A percentile compares a stretch with the other conserved stretches of the same genome.
Conservation (phyloP, 2,888 invertebrate genomes). For the Thecocarcelia acutangulata region DNA sequence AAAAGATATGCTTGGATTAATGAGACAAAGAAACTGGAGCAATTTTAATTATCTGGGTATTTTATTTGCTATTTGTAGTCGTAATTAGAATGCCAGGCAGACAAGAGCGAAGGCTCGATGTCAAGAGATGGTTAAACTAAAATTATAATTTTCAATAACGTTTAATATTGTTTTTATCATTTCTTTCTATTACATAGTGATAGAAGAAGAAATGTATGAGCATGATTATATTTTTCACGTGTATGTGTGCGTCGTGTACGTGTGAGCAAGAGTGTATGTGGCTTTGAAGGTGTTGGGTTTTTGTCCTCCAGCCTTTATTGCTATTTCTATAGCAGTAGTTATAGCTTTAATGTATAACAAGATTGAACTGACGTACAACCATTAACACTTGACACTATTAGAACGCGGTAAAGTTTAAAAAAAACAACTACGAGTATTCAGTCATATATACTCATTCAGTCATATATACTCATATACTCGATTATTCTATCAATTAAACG, state of each 20-base stretch:
- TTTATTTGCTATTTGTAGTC: not conserved
- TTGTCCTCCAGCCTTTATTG: not conserved
- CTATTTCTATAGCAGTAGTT: not conserved
- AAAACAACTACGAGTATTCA: not conserved
- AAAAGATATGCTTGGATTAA: not conserved
- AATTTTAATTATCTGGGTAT: constrained; percentile 18
- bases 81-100: too few species aligned
- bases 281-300: not conserved
- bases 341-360: not conserved
- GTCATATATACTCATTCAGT: too few species aligned
- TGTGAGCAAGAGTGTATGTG: not conserved
- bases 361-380: not conserved
- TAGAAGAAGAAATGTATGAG: too few species aligned
- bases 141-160: constrained; percentile 17
- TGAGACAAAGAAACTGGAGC: constrained; percentile 11
- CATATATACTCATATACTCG: too few species aligned
- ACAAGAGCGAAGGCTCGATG: not conserved
- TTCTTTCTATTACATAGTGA: too few species aligned
- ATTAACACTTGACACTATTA: not conserved
- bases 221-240: not conserved
- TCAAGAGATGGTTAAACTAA: not conserved
- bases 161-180: not conserved
- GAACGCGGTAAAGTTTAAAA: not conserved
- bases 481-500: too few species aligned
- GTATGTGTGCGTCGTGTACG: too few species aligned